A percentile compares a stretch with the other conserved stretches of the same genome.
Conservation (phyloP, 2,113 vertebrate species). For the Cichladusa arquata region DNA sequence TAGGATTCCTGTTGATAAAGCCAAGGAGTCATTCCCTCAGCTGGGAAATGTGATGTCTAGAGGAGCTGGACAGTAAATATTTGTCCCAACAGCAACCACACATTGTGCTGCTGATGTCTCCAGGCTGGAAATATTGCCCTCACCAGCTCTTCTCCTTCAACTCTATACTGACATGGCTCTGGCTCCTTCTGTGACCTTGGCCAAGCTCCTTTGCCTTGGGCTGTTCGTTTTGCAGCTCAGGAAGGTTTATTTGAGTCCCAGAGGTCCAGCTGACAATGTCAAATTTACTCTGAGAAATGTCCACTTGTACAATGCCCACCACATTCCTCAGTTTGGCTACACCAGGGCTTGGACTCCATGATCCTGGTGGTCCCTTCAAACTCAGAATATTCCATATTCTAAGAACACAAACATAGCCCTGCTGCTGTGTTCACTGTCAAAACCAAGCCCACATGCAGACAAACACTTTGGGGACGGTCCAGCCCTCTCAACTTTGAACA, state of each 20-base stretch:
- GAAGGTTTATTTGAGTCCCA: neutral
- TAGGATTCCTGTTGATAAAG: neutral
- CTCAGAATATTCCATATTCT: neutral
- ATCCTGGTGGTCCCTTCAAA: neutral
- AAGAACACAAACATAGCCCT: accelerated
- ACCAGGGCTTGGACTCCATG: neutral
- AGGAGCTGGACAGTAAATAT: neutral
- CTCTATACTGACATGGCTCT: neutral
- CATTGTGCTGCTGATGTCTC: neutral
- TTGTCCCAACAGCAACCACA: neutral
- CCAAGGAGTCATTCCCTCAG: neutral
- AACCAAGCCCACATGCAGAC: neutral
- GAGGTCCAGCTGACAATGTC: neutral
- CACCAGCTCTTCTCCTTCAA: neutral
- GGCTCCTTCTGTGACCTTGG: neutral
- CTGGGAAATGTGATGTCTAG: neutral
- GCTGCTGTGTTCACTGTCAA: neutral
- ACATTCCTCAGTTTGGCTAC: neutral
- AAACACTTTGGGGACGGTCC: neutral
- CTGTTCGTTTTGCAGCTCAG: neutral
- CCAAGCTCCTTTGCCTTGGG: neutral
- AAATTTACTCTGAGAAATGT: neutral
- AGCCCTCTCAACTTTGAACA: neutral
- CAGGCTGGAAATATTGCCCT: neutral
- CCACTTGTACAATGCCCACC: accelerated